Conservation (phyloP, 1,140 invertebrate genomes). For the Aleiodes sp. region DNA sequence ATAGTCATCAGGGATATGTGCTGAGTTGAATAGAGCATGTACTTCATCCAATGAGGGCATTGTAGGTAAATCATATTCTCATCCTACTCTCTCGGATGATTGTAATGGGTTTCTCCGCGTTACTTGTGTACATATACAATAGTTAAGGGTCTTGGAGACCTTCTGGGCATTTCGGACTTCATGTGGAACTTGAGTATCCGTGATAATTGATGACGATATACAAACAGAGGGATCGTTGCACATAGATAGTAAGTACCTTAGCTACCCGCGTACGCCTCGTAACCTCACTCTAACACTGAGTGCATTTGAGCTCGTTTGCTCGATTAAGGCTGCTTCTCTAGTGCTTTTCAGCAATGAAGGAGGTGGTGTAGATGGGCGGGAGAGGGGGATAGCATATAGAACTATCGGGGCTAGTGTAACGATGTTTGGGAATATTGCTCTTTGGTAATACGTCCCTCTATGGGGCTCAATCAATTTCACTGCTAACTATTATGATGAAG, state of each 20-base stretch:
- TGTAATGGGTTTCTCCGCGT: background rate
- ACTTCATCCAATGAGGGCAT: background rate
- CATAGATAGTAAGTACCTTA: conserved; percentile 17
- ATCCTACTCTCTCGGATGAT: background rate
- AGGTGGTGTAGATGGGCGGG: conserved; percentile 21
- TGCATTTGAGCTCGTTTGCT: conserved; percentile 60
- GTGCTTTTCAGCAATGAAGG: conserved; percentile 35
- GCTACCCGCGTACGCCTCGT: conserved; percentile 19
- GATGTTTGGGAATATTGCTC: conserved; percentile 11
- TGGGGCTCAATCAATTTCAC: conserved; percentile 10
- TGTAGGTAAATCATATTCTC: background rate
- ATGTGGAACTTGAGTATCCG: conserved; percentile 40
- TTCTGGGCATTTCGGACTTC: conserved; percentile 37
- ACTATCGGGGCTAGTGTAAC: background rate
- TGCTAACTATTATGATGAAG: background rate
- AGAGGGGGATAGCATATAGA: background rate
- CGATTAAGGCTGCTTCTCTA: conserved; percentile 45
- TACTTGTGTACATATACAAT: background rate
- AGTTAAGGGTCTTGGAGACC: background rate
- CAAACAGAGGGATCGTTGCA: conserved; percentile 49
- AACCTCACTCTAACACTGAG: conserved; percentile 39
- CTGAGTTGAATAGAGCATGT: background rate
- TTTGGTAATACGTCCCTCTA: conserved; percentile 5
- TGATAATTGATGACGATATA: conserved; percentile 58
- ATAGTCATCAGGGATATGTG: background rate